Evolutionary conservation across 2,888 invertebrate species (phyloP).

Genomic region (Chirona hameri): DNA sequence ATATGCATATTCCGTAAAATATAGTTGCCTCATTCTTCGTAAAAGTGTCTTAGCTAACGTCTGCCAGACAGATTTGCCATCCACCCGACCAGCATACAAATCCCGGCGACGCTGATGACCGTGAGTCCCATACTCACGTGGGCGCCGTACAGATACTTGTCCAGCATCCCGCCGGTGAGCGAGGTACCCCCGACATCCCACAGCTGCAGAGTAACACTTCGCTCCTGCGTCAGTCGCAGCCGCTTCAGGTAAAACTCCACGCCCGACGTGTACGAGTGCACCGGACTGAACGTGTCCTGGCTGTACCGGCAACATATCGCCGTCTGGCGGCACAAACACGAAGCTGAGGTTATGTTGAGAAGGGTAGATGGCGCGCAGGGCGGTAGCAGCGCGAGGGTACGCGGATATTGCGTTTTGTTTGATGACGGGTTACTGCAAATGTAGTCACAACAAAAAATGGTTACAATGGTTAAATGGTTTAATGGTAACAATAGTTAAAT

Average conservation of each 20-base stretch:
- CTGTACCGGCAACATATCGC: slow-evolving; percentile 62
- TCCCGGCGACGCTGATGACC: no score
- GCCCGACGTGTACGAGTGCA: slow-evolving; percentile 50
- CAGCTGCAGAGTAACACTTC: slow-evolving; percentile 66
- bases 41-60: no score
- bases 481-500: no score
- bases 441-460: no score
- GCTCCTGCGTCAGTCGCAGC: slow-evolving; percentile 56
- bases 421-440: not conserved
- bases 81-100: no score
- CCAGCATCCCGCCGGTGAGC: slow-evolving; percentile 70
- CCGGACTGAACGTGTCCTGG: slow-evolving; percentile 66
- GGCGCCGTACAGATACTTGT: slow-evolving; percentile 47
- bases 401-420: not conserved
- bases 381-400: not conserved
- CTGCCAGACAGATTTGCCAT: no score
- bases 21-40: no score
- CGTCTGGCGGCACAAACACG: slow-evolving; percentile 51
- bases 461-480: no score
- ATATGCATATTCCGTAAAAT: no score
- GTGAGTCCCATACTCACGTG: slow-evolving; percentile 32
- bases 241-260: slow-evolving; percentile 69
- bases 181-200: slow-evolving; percentile 82
- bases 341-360: not conserved
- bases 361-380: not conserved